Conservation (phyloP, 2,888 invertebrate genomes). For the Yponomeuta evonymella region DNA sequence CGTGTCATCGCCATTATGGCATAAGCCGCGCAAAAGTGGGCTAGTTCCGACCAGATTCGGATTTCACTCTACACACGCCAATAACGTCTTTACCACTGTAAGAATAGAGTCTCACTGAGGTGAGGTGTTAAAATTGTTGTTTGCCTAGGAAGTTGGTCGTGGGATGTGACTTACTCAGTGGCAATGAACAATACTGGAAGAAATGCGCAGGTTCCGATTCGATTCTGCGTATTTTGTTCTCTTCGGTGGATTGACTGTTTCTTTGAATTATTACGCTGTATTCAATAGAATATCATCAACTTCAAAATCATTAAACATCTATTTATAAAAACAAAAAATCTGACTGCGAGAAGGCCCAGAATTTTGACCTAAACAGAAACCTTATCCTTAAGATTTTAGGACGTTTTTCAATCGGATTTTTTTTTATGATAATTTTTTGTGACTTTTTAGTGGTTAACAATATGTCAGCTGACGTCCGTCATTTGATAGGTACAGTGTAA, state of each 20-base stretch:
- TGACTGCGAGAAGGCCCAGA: too few relatives aligned
- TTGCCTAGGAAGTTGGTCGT: slow-evolving; percentile 31
- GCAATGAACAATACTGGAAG: slow-evolving; percentile 36
- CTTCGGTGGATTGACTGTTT: slow-evolving; percentile 26
- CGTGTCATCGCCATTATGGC: slow-evolving; percentile 50
- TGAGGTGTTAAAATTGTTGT: not conserved
- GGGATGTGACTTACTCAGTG: slow-evolving; percentile 38
- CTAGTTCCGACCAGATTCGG: slow-evolving; percentile 25
- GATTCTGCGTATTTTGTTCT: slow-evolving; percentile 31
- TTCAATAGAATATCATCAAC: too few relatives aligned
- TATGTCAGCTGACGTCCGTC: too few relatives aligned
- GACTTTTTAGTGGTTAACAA: too few relatives aligned
- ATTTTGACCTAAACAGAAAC: too few relatives aligned
- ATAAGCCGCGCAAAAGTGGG: slow-evolving; percentile 45
- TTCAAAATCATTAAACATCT: too few relatives aligned
- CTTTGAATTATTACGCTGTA: slow-evolving; percentile 14
- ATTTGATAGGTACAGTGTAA: too few relatives aligned
- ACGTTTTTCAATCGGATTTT: too few relatives aligned
- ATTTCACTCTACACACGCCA: not conserved
- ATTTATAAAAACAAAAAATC: too few relatives aligned
- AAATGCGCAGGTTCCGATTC: slow-evolving; percentile 28
- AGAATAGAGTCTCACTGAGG: slow-evolving; percentile 2
- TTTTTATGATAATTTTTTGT: too few relatives aligned
- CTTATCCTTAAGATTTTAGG: too few relatives aligned
- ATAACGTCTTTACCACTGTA: not conserved